phyloP scores from a whole-genome alignment of 2,113 vertebrate genomes.

The Burhinus oedicnemus region DNA sequence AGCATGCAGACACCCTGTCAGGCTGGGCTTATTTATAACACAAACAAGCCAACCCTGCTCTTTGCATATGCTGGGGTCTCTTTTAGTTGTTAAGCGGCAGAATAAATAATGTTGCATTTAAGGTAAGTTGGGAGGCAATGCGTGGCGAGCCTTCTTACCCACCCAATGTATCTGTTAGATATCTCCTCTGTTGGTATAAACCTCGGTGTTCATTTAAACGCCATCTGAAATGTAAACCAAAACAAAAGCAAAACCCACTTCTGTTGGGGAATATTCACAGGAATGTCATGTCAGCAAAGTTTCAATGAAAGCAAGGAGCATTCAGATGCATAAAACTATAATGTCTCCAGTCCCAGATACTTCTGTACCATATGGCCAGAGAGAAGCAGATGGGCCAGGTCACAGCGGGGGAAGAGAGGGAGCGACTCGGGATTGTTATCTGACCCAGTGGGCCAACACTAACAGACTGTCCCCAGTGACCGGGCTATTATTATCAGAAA shows the following conservation, averaged over 20 bases:
- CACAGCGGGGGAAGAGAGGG: conserved; percentile 59
- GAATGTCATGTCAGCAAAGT: conserved; percentile 16
- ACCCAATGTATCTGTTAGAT: not conserved
- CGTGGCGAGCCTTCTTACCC: not conserved
- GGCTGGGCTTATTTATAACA: not conserved
- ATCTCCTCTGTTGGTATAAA: not conserved
- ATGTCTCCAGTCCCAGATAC: conserved; percentile 15
- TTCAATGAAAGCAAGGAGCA: conserved; percentile 45
- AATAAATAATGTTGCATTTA: not conserved
- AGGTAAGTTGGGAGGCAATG: not conserved
- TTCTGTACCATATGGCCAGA: conserved; percentile 69
- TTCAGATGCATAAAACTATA: conserved; percentile 50
- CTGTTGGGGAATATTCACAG: conserved; percentile 23
- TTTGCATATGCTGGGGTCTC: not conserved
- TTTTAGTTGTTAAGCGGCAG: not conserved
- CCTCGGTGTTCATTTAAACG: not conserved
- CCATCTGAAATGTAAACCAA: not conserved
- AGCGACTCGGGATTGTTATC: conserved; percentile 37
- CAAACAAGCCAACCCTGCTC: not conserved
- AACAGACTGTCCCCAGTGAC: conserved; percentile 43
- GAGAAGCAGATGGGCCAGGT: conserved; percentile 77
- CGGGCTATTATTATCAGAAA: conserved; percentile 16
- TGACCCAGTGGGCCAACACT: conserved; percentile 51
- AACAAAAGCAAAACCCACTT: not conserved
- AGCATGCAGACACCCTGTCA: not conserved